Evolutionary conservation across 2,888 invertebrate genomes (phyloP).

Genomic region (Diadegma fenestrale): DNA sequence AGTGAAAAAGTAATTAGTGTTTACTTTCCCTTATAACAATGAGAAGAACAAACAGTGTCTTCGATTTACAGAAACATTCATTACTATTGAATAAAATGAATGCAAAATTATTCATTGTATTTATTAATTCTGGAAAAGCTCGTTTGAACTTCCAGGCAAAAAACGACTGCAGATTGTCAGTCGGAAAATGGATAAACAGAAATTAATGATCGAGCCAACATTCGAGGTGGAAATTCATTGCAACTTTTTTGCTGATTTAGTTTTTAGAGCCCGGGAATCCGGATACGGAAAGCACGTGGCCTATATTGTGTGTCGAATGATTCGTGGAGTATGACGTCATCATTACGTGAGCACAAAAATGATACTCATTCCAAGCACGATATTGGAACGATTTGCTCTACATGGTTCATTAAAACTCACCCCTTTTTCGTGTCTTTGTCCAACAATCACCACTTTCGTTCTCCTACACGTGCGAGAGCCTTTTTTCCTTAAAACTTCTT

Average conservation of each 20-base stretch:
- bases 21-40: neutral
- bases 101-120: no score
- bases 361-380: slow-evolving; percentile 8
- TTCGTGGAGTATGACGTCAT: neutral
- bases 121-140: no score
- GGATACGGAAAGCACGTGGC: neutral
- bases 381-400: slow-evolving; percentile 20
- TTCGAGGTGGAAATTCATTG: neutral
- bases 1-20: slow-evolving; percentile 25
- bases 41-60: neutral
- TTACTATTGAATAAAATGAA: neutral
- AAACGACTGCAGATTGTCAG: neutral
- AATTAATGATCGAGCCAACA: neutral
- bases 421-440: neutral
- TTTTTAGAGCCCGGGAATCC: neutral
- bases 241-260: neutral
- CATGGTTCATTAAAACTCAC: slow-evolving; percentile 10
- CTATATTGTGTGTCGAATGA: neutral
- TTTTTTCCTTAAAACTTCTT: neutral
- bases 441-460: slow-evolving; percentile 10
- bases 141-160: neutral
- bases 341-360: neutral
- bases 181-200: neutral
- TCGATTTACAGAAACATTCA: neutral
- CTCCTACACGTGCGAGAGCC: neutral